phyloP scores from a whole-genome alignment of 2,888 invertebrate genomes.

The Melanostoma mellinum region DNA sequence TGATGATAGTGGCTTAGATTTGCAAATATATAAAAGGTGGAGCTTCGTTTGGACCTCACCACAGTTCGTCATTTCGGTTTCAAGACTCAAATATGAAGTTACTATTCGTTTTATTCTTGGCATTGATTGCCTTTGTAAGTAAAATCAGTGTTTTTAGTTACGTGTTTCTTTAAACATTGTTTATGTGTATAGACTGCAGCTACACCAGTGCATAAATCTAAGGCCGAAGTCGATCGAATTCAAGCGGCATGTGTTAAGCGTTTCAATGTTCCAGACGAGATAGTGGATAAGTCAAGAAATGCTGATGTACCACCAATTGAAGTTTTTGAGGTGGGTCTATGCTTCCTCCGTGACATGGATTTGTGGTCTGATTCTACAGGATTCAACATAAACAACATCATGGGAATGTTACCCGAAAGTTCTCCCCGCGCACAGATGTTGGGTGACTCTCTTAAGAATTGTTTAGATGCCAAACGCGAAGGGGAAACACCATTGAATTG shows the following conservation, averaged over 20 bases:
- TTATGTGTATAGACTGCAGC: background rate
- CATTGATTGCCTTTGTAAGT: conserved; percentile 7
- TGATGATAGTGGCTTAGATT: no score
- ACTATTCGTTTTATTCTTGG: background rate
- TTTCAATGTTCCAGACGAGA: background rate
- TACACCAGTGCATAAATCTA: background rate
- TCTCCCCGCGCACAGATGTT: background rate
- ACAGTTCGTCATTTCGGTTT: no score
- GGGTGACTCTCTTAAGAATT: background rate
- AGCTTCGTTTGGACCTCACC: no score
- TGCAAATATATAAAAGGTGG: no score
- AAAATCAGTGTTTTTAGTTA: background rate
- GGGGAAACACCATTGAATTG: background rate
- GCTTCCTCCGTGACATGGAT: background rate
- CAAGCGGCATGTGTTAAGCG: background rate
- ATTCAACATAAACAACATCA: background rate
- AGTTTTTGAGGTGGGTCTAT: background rate
- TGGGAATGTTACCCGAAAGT: background rate
- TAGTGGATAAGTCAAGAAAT: background rate
- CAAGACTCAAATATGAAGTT: background rate
- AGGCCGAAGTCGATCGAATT: background rate
- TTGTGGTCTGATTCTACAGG: conserved; percentile 4
- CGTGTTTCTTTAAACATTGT: background rate
- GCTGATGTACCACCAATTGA: background rate
- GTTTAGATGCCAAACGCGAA: conserved; percentile 24